Percentiles rank a stretch among this genome's conserved stretches.
These are phyloP conservation scores for Hemiscyllium ocellatum DNA, from an alignment of 2,113 vertebrate genomes.

Conservation along the genomic window DNA sequence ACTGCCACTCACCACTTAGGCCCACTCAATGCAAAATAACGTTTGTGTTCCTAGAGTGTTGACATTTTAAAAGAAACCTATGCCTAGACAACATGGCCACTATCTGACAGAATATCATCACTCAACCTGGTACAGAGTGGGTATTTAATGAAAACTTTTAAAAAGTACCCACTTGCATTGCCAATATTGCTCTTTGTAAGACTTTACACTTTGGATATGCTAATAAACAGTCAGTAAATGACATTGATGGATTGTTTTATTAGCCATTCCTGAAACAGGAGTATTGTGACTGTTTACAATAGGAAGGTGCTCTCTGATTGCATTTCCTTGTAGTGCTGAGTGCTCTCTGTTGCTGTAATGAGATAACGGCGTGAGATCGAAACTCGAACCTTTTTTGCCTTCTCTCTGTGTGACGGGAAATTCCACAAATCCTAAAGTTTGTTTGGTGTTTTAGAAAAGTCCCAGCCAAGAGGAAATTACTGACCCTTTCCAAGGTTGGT, in stretches of 20 bases:
- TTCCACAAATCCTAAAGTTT: background rate
- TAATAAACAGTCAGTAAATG: background rate
- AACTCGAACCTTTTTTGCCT: background rate
- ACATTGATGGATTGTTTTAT: background rate
- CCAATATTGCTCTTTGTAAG: background rate
- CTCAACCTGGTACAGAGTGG: background rate
- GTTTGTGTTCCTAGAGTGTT: background rate
- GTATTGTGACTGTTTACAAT: background rate
- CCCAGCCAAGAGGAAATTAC: conserved; percentile 18
- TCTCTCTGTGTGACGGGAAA: background rate
- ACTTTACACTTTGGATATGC: background rate
- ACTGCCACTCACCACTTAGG: background rate
- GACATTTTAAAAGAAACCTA: background rate
- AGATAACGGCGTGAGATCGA: background rate
- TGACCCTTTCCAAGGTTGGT: conserved; percentile 27
- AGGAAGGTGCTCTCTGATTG: background rate
- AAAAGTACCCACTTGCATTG: background rate
- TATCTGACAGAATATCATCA: background rate
- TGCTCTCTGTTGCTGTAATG: background rate
- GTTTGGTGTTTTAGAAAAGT: background rate
- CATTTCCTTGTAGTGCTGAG: background rate
- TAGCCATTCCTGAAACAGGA: background rate
- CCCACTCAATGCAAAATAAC: background rate
- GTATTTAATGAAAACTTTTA: background rate
- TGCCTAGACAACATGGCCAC: background rate